These are phyloP conservation scores for Endomychus coccineus DNA, from an alignment of 2,888 invertebrate species.

Conservation along the genomic window DNA sequence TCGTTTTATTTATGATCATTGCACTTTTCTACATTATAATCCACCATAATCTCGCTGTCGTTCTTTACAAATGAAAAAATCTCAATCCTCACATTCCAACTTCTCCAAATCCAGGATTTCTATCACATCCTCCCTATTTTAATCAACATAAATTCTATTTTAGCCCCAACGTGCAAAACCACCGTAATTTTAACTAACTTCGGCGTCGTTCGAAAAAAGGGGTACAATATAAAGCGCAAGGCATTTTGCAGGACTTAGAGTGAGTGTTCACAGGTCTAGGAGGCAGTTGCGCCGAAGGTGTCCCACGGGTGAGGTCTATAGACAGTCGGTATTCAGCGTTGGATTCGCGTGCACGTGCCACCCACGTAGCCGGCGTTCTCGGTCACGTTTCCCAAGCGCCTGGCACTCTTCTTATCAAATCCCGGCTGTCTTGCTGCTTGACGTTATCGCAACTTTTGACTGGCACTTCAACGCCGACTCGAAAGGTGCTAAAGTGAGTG, in stretches of 20 bases:
- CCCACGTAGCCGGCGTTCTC: conserved; percentile 14
- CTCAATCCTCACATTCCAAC: conserved; percentile 27
- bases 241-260: too few relatives aligned
- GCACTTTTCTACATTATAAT: too few relatives aligned
- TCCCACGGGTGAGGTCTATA: conserved; percentile 1
- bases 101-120: conserved; percentile 32
- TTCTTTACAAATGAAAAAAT: too few relatives aligned
- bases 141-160: conserved; percentile 38
- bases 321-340: conserved; percentile 13
- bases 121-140: conserved; percentile 35
- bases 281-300: conserved; percentile 9
- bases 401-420: neutral
- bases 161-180: too few relatives aligned
- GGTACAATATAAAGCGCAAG: too few relatives aligned
- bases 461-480: conserved; percentile 14
- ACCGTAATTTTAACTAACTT: too few relatives aligned
- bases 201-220: too few relatives aligned
- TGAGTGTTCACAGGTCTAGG: too few relatives aligned
- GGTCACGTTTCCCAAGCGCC: conserved; percentile 12
- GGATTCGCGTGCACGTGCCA: conserved; percentile 19
- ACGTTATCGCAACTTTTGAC: conserved; percentile 11
- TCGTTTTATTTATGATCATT: too few relatives aligned
- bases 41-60: too few relatives aligned
- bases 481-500: too few relatives aligned
- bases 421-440: neutral